Conservation (phyloP, 1,140 invertebrate genomes). For the Drosophila bipectinata region DNA sequence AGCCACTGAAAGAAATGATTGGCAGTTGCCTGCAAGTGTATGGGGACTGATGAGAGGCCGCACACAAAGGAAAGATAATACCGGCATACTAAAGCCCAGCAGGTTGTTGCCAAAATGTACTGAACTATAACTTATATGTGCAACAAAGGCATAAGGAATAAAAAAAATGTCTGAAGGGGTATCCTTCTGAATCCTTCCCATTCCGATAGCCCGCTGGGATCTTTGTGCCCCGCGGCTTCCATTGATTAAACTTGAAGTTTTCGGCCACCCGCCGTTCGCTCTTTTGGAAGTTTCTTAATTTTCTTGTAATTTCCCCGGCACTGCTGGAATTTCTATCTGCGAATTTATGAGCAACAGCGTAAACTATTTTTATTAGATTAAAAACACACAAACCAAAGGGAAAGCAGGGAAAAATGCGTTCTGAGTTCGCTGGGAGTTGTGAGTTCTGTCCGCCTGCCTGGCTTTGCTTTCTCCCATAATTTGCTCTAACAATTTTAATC, state of each 20-base stretch:
- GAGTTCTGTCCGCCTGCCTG: slow-evolving; percentile 11
- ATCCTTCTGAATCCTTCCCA: not conserved
- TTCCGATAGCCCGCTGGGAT: slow-evolving; percentile 1
- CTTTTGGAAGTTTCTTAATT: slow-evolving; percentile 73
- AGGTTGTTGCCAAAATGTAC: slow-evolving; percentile 45
- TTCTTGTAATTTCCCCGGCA: slow-evolving; percentile 79
- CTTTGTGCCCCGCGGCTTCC: slow-evolving; percentile 63
- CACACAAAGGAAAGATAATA: slow-evolving; percentile 20
- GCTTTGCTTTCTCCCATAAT: slow-evolving; percentile 47
- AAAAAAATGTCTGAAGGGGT: slow-evolving; percentile 1
- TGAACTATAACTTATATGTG: slow-evolving; percentile 49
- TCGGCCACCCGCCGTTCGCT: slow-evolving; percentile 55
- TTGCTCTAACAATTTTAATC: slow-evolving; percentile 81
- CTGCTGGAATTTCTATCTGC: slow-evolving; percentile 80
- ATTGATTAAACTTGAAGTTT: slow-evolving; percentile 81
- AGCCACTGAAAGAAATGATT: slow-evolving; percentile 8
- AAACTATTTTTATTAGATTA: slow-evolving; percentile 83
- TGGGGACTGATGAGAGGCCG: not conserved
- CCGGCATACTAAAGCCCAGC: slow-evolving; percentile 47
- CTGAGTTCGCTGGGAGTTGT: slow-evolving; percentile 6
- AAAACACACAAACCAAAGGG: slow-evolving; percentile 59
- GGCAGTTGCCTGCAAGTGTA: not conserved
- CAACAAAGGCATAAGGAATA: not conserved
- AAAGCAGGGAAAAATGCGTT: slow-evolving; percentile 43
- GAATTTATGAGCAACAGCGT: slow-evolving; percentile 75